Evolutionary conservation across 2,888 invertebrate genomes (phyloP), one percentile per base, ranked within the genome.

Genomic region (Mimumesa dahlbomi): DNA sequence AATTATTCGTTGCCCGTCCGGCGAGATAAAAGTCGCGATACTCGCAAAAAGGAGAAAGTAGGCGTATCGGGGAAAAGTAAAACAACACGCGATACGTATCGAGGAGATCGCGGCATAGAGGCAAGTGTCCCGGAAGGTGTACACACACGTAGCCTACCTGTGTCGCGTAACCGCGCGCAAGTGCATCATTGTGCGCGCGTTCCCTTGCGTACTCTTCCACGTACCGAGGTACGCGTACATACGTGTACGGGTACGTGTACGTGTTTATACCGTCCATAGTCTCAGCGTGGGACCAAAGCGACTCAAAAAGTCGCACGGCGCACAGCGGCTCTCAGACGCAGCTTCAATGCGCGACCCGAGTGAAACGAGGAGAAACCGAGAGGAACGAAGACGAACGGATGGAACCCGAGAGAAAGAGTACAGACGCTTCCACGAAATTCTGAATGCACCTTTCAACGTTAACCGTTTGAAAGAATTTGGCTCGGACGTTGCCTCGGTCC

Each of bases 241-340:
- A 45, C 50, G 61, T 54, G 64, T 50, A 62, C 67, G 56, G 42
- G 48, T 38, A 25, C 25, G 25, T 25, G 7, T 25, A 25, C 7
- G 7, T 7, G 25, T 25, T 25, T 25, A 25, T 49, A 42, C 46
- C 77, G 62, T 57, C 19, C 64, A 81, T 82, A 80, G 84, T 81
- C 81, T 81, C 84, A 80, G 87, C 88, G 88, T 89, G 88, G 85
- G 88, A 89, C 86, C 87, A 87, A 82, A 83, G 82, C 84, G 84
- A 79, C 82, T 87, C 79, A 88, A 89, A 89, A 88, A 88, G 88
- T 88, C 88, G 86, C 88, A 88, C 88, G 88, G 84, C 83, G 82
- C 77, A 75, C 87, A 86, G 86, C 71, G 86, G 84, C 83, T 87
- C 87, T 87, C 88, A 87, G 81, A 57, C 80, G 46, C 9, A 19